Evolutionary conservation across 2,888 invertebrate species (phyloP).

Genomic region (Augochlorella aurata): DNA sequence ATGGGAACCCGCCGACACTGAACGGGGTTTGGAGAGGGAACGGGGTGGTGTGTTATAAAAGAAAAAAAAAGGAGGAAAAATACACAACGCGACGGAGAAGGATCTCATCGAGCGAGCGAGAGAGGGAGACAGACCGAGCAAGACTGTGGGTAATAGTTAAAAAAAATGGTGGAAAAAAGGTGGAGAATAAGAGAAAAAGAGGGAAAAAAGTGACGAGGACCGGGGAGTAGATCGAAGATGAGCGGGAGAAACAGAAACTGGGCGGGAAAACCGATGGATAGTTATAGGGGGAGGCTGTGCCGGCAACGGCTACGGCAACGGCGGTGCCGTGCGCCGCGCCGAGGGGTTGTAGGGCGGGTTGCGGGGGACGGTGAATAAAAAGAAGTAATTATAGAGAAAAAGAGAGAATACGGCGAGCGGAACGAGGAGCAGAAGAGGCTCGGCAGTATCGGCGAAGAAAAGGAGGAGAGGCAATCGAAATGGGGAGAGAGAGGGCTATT

Average conservation of each 20-base stretch:
- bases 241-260: slow-evolving; percentile 43
- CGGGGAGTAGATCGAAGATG: slow-evolving; percentile 51
- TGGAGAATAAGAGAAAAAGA: neutral
- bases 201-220: slow-evolving; percentile 13
- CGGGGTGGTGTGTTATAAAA: slow-evolving; percentile 53
- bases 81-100: slow-evolving; percentile 36
- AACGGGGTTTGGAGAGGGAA: slow-evolving; percentile 13
- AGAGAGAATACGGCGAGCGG: slow-evolving; percentile 20
- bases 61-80: slow-evolving; percentile 46
- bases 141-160: slow-evolving; percentile 36
- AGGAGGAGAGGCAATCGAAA: slow-evolving; percentile 45
- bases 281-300: slow-evolving; percentile 8
- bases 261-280: slow-evolving; percentile 52
- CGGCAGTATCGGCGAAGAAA: slow-evolving; percentile 42
- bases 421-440: slow-evolving; percentile 26
- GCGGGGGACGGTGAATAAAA: slow-evolving; percentile 16
- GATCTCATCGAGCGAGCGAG: neutral
- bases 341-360: neutral
- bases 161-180: neutral
- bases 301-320: neutral
- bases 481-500: slow-evolving; percentile 40
- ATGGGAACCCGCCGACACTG: slow-evolving; percentile 50
- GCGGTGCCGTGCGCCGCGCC: neutral
- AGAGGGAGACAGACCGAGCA: slow-evolving; percentile 5
- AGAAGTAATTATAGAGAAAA: slow-evolving; percentile 44